Percentiles rank a stretch among this genome's conserved stretches.
Evolutionary conservation across 2,113 vertebrate species (phyloP).

Genomic region (Poeciliopsis occidentalis): DNA sequence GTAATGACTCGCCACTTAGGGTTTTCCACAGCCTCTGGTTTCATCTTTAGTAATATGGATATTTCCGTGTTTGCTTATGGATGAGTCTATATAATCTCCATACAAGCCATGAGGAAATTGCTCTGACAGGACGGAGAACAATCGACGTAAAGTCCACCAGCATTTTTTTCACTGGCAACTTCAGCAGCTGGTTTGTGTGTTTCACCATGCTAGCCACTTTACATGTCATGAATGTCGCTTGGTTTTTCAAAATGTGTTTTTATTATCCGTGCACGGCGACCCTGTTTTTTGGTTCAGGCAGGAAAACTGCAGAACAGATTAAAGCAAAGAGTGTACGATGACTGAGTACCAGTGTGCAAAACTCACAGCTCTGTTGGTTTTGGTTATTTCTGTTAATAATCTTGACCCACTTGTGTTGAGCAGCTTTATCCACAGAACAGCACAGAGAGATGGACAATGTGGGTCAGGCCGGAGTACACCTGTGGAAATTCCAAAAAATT

Average conservation of each 20-base stretch:
- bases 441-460: too few relatives aligned
- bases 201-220: not conserved
- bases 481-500: too few relatives aligned
- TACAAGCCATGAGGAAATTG: conserved; percentile 45
- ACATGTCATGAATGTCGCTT: not conserved
- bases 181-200: not conserved
- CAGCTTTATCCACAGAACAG: too few relatives aligned
- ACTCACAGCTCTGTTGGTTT: too few relatives aligned
- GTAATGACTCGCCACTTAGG: conserved; percentile 48
- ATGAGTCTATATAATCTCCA: conserved; percentile 44
- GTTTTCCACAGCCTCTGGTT: conserved; percentile 64
- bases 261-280: too few relatives aligned
- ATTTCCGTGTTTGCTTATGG: conserved; percentile 49
- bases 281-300: not conserved
- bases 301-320: not conserved
- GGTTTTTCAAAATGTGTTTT: not conserved
- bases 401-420: too few relatives aligned
- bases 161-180: not conserved
- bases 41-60: conserved; percentile 62
- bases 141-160: not conserved
- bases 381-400: too few relatives aligned
- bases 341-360: too few relatives aligned
- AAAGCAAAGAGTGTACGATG: not conserved
- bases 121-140: not conserved
- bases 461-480: too few relatives aligned